Percentiles rank a stretch among this genome's conserved stretches.
phyloP scores from a whole-genome alignment of 2,888 invertebrate genomes.

The Lapara coniferarum region DNA sequence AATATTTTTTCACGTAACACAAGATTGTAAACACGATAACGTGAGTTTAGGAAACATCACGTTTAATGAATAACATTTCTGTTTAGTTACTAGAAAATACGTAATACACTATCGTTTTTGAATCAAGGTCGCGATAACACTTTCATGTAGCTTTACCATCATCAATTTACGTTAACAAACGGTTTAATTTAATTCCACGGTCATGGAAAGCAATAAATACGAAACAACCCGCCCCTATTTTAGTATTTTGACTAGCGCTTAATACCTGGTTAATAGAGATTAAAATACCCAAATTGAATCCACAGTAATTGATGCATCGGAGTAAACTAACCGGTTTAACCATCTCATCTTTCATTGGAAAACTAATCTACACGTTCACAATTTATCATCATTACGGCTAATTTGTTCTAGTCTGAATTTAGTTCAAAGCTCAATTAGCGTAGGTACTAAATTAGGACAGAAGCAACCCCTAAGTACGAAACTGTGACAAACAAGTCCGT shows the following conservation, averaged over 20 bases:
- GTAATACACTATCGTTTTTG: slow-evolving; percentile 23
- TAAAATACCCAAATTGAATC: too few species aligned
- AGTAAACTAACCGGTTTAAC: neutral
- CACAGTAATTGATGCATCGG: too few species aligned
- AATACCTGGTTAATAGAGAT: too few species aligned
- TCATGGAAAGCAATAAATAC: neutral
- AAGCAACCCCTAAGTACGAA: neutral
- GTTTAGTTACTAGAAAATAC: slow-evolving; percentile 13
- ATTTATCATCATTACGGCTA: too few species aligned
- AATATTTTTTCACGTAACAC: neutral
- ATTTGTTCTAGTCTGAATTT: neutral
- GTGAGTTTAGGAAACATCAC: slow-evolving; percentile 12
- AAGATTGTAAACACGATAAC: neutral
- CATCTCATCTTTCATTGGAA: neutral
- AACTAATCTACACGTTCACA: neutral
- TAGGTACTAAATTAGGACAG: neutral
- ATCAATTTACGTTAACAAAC: neutral
- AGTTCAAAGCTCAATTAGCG: slow-evolving; percentile 4
- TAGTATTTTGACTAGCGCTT: too few species aligned
- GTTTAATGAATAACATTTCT: slow-evolving; percentile 27
- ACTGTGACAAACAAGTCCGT: slow-evolving; percentile 33
- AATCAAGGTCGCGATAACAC: slow-evolving; percentile 22
- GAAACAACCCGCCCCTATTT: too few species aligned
- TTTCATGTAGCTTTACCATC: slow-evolving; percentile 31
- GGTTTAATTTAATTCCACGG: neutral